A percentile compares a stretch with the other conserved stretches of the same genome.
phyloP scores from a whole-genome alignment of 2,113 vertebrate species.

The Thermophis baileyi region DNA sequence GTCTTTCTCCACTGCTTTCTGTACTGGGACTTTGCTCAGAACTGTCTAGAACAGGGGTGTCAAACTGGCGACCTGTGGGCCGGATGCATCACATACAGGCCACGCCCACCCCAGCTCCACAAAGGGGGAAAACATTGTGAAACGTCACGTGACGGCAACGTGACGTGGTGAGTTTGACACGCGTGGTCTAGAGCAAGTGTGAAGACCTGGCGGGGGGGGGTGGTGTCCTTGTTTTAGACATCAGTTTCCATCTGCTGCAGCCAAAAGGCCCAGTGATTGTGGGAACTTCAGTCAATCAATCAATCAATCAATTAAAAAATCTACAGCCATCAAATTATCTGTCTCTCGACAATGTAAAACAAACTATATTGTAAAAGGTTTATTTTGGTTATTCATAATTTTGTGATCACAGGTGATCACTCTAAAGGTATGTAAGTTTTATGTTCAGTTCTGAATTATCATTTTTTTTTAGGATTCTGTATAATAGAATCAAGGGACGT shows the following conservation, averaged over 20 bases:
- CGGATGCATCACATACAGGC: too few species aligned
- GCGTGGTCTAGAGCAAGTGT: background rate
- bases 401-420: background rate
- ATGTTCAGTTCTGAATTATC: background rate
- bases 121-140: too few species aligned
- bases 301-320: background rate
- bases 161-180: too few species aligned
- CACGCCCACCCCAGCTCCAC: too few species aligned
- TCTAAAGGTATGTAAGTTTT: background rate
- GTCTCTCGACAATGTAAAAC: background rate
- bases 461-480: background rate
- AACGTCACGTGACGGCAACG: too few species aligned
- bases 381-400: background rate
- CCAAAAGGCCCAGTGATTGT: background rate
- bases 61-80: too few species aligned
- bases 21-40: background rate
- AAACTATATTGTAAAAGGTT: background rate
- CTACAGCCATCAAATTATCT: background rate
- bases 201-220: background rate
- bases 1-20: background rate
- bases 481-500: background rate
- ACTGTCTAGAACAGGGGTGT: background rate
- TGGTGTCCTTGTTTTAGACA: background rate
- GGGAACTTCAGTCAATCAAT: background rate
- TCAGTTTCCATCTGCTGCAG: background rate